A percentile compares a stretch with the other conserved stretches of the same genome.
phyloP scores from a whole-genome alignment of 2,888 invertebrate genomes.

The Aricia artaxerxes region DNA sequence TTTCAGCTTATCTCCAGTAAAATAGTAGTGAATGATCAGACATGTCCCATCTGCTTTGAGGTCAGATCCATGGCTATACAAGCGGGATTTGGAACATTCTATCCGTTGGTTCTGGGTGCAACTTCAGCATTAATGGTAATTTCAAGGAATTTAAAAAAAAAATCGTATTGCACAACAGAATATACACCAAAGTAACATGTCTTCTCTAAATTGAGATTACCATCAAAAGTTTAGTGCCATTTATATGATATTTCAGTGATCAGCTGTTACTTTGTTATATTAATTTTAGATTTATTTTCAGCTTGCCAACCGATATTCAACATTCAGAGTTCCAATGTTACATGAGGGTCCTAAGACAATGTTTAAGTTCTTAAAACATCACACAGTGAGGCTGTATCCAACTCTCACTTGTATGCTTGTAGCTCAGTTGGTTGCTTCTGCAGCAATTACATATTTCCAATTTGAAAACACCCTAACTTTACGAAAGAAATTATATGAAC shows the following conservation, averaged over 20 bases:
- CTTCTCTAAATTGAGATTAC: too few relatives aligned
- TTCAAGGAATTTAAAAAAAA: conserved; percentile 5
- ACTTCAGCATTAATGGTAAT: conserved; percentile 81
- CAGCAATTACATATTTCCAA: conserved; percentile 83
- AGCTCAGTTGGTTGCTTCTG: conserved; percentile 77
- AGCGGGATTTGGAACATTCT: conserved; percentile 71
- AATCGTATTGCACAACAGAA: neutral
- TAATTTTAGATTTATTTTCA: conserved; percentile 56
- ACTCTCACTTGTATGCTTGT: conserved; percentile 70
- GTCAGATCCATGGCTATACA: conserved; percentile 80
- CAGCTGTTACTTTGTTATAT: neutral
- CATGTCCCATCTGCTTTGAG: conserved; percentile 85
- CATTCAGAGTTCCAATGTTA: conserved; percentile 83
- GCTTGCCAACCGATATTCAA: conserved; percentile 82
- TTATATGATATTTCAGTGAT: neutral
- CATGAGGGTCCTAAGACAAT: conserved; percentile 77
- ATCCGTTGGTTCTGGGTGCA: conserved; percentile 83
- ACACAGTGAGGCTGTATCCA: conserved; percentile 77
- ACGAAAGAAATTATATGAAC: conserved; percentile 58
- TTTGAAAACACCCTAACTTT: conserved; percentile 71
- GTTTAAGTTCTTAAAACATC: conserved; percentile 72
- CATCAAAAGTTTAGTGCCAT: neutral
- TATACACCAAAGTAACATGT: neutral
- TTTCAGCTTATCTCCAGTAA: conserved; percentile 77
- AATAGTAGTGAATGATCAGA: conserved; percentile 77